A percentile compares a stretch with the other conserved stretches of the same genome.
Conservation (phyloP, 1,140 invertebrate species). For the Papilio machaon region DNA sequence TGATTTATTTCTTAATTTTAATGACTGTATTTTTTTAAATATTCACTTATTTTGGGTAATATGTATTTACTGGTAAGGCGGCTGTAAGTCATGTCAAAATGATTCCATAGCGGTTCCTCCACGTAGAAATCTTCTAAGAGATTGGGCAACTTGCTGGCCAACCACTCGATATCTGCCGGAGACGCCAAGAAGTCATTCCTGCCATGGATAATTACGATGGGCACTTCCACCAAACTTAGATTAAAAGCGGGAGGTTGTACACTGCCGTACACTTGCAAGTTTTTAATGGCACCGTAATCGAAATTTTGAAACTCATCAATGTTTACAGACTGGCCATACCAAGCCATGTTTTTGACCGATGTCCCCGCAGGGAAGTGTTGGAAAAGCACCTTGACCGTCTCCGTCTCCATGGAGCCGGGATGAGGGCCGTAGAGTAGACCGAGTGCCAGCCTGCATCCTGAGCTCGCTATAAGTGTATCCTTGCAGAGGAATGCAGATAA, state of each 20-base stretch:
- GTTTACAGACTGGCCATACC: constrained; percentile 82
- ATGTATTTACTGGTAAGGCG: constrained; percentile 53
- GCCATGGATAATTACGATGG: constrained; percentile 65
- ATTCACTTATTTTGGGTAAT: constrained; percentile 66
- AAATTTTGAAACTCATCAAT: constrained; percentile 76
- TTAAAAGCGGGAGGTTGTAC: constrained; percentile 79
- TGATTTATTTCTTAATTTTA: neutral
- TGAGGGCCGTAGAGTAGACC: constrained; percentile 51
- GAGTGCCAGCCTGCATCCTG: constrained; percentile 44
- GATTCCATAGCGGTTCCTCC: constrained; percentile 65
- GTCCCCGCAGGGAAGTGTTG: constrained; percentile 89
- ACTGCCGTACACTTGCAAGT: constrained; percentile 79
- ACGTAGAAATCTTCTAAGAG: constrained; percentile 58
- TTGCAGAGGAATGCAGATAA: constrained; percentile 55
- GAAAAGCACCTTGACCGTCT: constrained; percentile 58
- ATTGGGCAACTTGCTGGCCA: constrained; percentile 58
- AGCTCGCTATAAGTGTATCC: constrained; percentile 40
- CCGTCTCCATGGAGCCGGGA: constrained; percentile 54
- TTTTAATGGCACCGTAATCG: constrained; percentile 79
- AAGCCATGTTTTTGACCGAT: constrained; percentile 86
- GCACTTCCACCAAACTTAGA: constrained; percentile 78
- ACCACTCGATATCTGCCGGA: constrained; percentile 60
- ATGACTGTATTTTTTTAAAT: constrained; percentile 54
- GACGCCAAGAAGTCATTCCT: constrained; percentile 67
- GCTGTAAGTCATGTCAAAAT: constrained; percentile 64